These are phyloP conservation scores for Cyanocitta stelleri DNA, from an alignment of 2,113 vertebrate species.

Conservation along the genomic window DNA sequence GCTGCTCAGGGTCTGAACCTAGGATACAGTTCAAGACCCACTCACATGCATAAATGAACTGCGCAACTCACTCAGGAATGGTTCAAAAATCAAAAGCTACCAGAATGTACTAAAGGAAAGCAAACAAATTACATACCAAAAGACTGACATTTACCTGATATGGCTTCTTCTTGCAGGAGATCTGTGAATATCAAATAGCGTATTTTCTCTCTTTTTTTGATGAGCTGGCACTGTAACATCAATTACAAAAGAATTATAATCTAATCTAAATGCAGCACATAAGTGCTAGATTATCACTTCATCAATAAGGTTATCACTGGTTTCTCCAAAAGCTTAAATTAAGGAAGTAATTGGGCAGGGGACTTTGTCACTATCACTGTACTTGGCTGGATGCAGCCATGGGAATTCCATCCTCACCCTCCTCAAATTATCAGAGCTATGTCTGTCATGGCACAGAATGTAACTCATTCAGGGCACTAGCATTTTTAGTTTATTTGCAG, in stretches of 20 bases:
- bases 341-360: background rate
- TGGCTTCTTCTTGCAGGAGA: conserved; percentile 98
- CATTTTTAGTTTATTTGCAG: background rate
- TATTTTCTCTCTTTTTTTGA: conserved; percentile 92
- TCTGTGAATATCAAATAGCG: conserved; percentile 95
- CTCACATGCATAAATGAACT: fast-evolving
- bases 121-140: background rate
- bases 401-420: background rate
- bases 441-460: background rate
- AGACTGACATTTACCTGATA: conserved; percentile 81
- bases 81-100: background rate
- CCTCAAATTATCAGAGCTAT: background rate
- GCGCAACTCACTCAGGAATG: background rate
- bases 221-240: conserved; percentile 88
- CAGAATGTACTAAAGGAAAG: background rate
- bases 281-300: background rate
- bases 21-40: background rate
- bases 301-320: background rate
- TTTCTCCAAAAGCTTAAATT: background rate
- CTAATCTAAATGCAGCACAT: background rate
- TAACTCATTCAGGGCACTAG: background rate
- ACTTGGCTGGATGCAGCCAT: background rate
- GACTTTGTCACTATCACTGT: background rate
- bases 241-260: background rate
- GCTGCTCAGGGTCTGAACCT: background rate